phyloP scores from a whole-genome alignment of 30 jellyfish, hydroid and myxozoan species.

The Pelagia noctiluca region DNA sequence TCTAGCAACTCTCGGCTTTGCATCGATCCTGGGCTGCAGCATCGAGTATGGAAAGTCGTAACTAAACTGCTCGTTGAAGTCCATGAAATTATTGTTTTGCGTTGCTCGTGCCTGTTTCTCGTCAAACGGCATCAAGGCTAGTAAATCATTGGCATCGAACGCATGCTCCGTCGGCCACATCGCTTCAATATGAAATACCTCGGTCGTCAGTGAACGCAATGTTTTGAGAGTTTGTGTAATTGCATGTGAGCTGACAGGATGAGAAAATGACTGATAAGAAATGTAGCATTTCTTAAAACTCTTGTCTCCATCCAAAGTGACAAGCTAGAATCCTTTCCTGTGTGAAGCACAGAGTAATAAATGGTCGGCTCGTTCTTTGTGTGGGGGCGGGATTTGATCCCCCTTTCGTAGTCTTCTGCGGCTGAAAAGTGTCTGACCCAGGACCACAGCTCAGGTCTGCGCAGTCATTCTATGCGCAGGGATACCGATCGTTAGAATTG shows the following conservation, averaged over 20 bases:
- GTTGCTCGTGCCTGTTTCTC: conserved; percentile 53
- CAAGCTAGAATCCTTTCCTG: conserved; percentile 76
- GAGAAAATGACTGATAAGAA: conserved; percentile 38
- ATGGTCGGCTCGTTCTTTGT: conserved; percentile 49
- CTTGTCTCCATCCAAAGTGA: conserved; percentile 74
- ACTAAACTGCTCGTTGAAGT: background rate
- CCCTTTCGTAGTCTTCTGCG: conserved; percentile 44
- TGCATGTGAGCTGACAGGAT: background rate
- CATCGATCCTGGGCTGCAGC: background rate
- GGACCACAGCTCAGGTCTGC: conserved; percentile 57
- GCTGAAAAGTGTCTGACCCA: conserved; percentile 66
- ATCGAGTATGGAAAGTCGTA: background rate
- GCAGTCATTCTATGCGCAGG: background rate
- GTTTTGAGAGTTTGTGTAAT: background rate
- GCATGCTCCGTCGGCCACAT: conserved; percentile 63
- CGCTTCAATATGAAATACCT: too few relatives aligned
- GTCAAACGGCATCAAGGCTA: conserved; percentile 50
- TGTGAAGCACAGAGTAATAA: conserved; percentile 52
- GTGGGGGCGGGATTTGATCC: conserved; percentile 81
- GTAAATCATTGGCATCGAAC: conserved; percentile 50
- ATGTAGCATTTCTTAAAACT: conserved; percentile 58
- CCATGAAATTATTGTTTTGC: too few relatives aligned
- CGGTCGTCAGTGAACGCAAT: too few relatives aligned
- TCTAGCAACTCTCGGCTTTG: too few relatives aligned
- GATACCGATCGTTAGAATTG: too few relatives aligned